phyloP scores from a whole-genome alignment of 2,113 vertebrate genomes.

The Ictalurus furcatus region DNA sequence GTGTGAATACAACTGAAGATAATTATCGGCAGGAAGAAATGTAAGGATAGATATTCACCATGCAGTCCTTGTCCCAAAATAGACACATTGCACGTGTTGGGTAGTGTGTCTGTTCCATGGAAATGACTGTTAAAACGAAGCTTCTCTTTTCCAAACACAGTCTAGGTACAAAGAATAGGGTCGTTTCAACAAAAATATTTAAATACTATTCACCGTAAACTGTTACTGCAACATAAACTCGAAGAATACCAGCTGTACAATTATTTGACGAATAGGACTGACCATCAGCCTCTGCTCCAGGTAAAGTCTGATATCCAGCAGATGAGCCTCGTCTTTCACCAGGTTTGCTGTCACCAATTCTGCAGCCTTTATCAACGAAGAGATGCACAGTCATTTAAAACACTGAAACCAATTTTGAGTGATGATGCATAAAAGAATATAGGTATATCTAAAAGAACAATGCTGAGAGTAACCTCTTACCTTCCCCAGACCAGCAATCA shows the following conservation, averaged over 20 bases:
- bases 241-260: neutral
- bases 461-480: slow-evolving; percentile 63
- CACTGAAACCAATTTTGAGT: neutral
- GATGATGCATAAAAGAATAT: neutral
- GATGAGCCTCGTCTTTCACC: slow-evolving; percentile 78
- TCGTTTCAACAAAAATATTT: neutral
- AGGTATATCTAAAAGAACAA: neutral
- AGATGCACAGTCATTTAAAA: slow-evolving; percentile 1
- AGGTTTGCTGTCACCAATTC: slow-evolving; percentile 85
- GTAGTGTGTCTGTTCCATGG: slow-evolving; percentile 76
- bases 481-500: slow-evolving; percentile 96
- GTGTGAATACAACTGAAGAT: slow-evolving; percentile 8
- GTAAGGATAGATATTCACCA: slow-evolving; percentile 71
- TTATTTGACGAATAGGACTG: slow-evolving; percentile 43
- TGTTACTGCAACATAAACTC: neutral
- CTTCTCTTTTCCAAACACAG: slow-evolving; percentile 77
- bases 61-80: slow-evolving; percentile 81
- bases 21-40: slow-evolving; percentile 2
- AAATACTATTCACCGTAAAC: neutral
- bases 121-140: slow-evolving; percentile 84
- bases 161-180: slow-evolving; percentile 64
- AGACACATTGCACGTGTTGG: slow-evolving; percentile 94
- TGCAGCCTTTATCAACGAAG: slow-evolving; percentile 79
- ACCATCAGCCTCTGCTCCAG: slow-evolving; percentile 85
- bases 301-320: slow-evolving; percentile 79